Percentiles rank a stretch among this genome's conserved stretches.
phyloP scores from a whole-genome alignment of 2,113 vertebrate species.

The Crocuta crocuta region DNA sequence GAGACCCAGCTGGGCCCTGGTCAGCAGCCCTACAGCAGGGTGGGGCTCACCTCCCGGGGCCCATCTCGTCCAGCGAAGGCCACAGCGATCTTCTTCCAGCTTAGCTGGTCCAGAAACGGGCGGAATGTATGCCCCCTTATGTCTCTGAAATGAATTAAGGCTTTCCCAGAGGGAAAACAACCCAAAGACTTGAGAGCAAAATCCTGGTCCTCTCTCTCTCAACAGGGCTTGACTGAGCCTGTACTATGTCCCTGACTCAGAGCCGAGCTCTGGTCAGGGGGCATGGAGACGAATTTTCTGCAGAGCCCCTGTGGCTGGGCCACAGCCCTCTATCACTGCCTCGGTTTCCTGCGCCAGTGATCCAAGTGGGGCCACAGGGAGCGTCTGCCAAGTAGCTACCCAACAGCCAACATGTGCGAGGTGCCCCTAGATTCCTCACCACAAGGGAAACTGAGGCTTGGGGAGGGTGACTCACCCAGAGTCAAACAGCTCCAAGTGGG shows the following conservation, averaged over 20 bases:
- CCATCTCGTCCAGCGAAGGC: rapidly evolving
- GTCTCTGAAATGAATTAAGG: not conserved
- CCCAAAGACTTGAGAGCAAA: not conserved
- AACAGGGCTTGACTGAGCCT: not conserved
- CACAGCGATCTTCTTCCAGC: not conserved
- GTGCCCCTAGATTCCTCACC: rapidly evolving
- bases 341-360: not conserved
- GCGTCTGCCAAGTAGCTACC: not conserved
- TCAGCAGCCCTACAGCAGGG: not conserved
- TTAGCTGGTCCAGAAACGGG: not conserved
- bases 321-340: not conserved
- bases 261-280: not conserved
- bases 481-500: not conserved
- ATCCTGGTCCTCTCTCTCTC: not conserved
- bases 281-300: not conserved
- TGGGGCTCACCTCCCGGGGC: not conserved
- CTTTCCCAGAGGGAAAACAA: not conserved
- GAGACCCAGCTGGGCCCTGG: not conserved
- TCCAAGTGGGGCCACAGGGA: rapidly evolving
- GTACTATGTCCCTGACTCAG: not conserved
- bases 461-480: not conserved
- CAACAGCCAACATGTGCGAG: rapidly evolving
- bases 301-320: rapidly evolving
- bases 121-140: not conserved
- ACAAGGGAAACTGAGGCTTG: not conserved